Base-by-base conservation (phyloP, 2,888 invertebrate genomes). In the Pyralis farinalis region DNA sequence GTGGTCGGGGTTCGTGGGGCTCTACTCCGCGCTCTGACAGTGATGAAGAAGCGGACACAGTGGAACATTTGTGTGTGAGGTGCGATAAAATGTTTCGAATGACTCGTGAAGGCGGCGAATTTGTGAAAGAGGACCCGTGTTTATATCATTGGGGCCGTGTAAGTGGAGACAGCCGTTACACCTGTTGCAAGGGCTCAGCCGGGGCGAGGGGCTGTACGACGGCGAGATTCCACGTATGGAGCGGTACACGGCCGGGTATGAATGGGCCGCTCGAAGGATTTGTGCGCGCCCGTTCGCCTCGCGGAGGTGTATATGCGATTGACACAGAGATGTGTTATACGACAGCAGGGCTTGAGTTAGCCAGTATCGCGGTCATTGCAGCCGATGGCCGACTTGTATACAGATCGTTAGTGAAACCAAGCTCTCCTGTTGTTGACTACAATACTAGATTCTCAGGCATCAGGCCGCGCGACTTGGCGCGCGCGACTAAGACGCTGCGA, bases 291-390 rank as follows among this genome's bases (percentile, higher is more conserved):
- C 74, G 84, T 42, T 81, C 82, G 33, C 77, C 84, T 34, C 84
- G 90, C 5, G 79, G 83, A 20, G 91, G 92, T 41, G 92, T 96
- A 1, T 97, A 94, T 75, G 96, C 97, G 0, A 72, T 99, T 12
- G 99, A 99, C 81, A 98, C 98, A 73, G 99, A 99, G 86, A 99
- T 98, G 98, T 96, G 96, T 58, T 98, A 95, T 73, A 98, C 98
- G 3, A 93, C 93, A 0, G 89, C 90, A 11, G 98, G 98, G 1
- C 84, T 96, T 34, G 98, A 98, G 76, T 80, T 98, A 40, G 95
- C 96, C 11, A 94, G 97, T 74, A 93, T 98, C 20, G 96, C 97
- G 5, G 92, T 98, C 39, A 93, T 98, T 40, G 91, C 91, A 25
- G 80, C 92, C 21, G 93, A 95, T 63, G 94, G 95, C 3, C 90